A percentile compares a stretch with the other conserved stretches of the same genome.
These are phyloP conservation scores for Hydropsyche betteni DNA, from an alignment of 2,888 invertebrate species.

Conservation along the genomic window DNA sequence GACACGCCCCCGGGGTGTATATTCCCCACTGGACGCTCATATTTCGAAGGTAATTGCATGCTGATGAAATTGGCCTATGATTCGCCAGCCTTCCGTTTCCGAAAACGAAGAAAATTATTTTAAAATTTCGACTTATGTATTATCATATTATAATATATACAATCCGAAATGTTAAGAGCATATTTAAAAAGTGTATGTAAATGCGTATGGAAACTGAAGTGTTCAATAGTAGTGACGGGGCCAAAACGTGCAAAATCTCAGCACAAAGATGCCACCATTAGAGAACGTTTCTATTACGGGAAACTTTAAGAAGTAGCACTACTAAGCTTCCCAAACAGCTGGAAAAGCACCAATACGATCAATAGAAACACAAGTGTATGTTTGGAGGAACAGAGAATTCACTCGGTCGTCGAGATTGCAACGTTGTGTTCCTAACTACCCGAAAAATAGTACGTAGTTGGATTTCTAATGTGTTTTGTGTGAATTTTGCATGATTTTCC, in stretches of 20 bases:
- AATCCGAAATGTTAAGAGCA: no score
- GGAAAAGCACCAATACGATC: conserved; percentile 5
- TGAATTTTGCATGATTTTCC: no score
- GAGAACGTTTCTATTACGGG: conserved; percentile 15
- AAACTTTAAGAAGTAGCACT: conserved; percentile 11
- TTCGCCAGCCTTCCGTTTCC: background rate
- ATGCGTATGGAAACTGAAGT: no score
- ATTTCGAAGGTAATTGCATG: background rate
- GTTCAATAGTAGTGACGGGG: background rate
- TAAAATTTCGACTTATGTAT: background rate
- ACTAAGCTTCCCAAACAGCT: background rate
- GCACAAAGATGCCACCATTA: conserved; percentile 13
- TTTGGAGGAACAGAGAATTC: background rate
- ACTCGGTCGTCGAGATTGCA: no score
- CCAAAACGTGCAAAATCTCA: conserved; percentile 6
- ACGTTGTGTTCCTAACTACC: no score
- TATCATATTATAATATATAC: no score
- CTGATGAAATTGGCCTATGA: conserved; percentile 8
- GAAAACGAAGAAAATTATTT: background rate
- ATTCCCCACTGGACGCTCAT: background rate
- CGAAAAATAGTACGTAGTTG: no score
- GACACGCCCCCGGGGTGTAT: conserved; percentile 33
- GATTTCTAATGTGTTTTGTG: no score
- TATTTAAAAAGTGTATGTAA: no score
- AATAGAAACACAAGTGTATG: background rate